These are phyloP conservation scores for Cecropterus lyciades DNA, from an alignment of 1,140 invertebrate genomes.

Conservation along the genomic window DNA sequence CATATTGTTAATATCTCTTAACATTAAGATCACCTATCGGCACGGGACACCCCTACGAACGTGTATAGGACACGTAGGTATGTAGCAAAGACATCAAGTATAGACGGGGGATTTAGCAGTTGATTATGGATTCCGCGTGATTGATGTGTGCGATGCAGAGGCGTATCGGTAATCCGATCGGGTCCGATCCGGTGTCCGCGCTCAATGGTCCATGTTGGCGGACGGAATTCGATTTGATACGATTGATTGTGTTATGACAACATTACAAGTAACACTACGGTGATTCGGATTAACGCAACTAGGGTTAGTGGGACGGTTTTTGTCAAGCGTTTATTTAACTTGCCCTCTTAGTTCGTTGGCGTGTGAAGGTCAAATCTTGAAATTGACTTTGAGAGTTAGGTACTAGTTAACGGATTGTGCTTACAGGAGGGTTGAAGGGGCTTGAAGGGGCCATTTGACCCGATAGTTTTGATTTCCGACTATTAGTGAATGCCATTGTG, in stretches of 20 bases:
- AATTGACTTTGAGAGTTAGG: no score
- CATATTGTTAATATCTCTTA: no score
- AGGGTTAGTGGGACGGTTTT: no score
- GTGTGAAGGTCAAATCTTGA: no score
- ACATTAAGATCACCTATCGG: not conserved
- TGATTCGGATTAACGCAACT: not conserved
- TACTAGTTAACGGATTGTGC: no score
- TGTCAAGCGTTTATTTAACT: no score
- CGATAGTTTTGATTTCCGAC: no score
- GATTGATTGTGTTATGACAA: slow-evolving; percentile 37
- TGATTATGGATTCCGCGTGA: slow-evolving; percentile 35
- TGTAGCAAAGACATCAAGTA: slow-evolving; percentile 8
- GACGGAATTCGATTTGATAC: slow-evolving; percentile 25
- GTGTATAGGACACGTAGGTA: no score
- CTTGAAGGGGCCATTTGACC: no score
- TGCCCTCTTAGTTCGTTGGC: no score
- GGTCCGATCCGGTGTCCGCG: slow-evolving; percentile 18
- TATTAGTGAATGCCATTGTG: no score
- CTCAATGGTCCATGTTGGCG: slow-evolving; percentile 35
- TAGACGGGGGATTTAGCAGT: slow-evolving; percentile 32
- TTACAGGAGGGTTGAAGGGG: no score
- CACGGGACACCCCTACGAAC: not conserved
- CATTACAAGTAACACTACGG: not conserved
- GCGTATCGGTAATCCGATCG: slow-evolving; percentile 40
- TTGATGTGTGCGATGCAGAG: slow-evolving; percentile 35